Evolutionary conservation across 2,797 vertebrate species (phyloP).

Genomic region (Acridotheres tristis): DNA sequence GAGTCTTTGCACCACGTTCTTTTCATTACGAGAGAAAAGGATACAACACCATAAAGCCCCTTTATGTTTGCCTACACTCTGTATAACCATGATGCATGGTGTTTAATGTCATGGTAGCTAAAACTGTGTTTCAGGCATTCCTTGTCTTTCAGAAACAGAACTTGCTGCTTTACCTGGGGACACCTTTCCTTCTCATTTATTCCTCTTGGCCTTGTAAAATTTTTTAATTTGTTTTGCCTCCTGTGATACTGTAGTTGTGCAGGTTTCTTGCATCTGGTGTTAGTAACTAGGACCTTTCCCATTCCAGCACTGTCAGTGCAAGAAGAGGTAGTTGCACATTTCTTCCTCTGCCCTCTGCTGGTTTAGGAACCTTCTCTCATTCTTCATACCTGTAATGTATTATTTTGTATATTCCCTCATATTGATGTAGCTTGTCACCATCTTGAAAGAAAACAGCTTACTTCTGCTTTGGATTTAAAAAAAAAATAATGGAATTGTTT

Average conservation of each 20-base stretch:
- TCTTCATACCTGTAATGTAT: neutral
- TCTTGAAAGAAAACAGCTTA: neutral
- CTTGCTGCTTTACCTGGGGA: neutral
- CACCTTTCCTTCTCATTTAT: neutral
- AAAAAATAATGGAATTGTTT: neutral
- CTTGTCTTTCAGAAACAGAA: neutral
- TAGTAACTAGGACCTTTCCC: neutral
- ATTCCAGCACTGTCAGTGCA: accelerated
- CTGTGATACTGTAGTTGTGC: neutral
- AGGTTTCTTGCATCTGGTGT: neutral
- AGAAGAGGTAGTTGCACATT: neutral
- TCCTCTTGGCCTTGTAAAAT: neutral
- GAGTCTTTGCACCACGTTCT: neutral
- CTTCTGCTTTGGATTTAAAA: neutral
- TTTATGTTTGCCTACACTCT: neutral
- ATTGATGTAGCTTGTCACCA: neutral
- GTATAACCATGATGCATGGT: accelerated
- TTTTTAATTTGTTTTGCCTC: neutral
- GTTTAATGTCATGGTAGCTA: neutral
- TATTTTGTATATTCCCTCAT: neutral
- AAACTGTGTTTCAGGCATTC: neutral
- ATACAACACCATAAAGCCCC: too few relatives aligned
- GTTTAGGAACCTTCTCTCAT: neutral
- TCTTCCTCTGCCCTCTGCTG: constrained; percentile 18
- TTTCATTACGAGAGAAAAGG: neutral